Evolutionary conservation across 2,797 vertebrate species (phyloP).

Genomic region (Alectoris magna): DNA sequence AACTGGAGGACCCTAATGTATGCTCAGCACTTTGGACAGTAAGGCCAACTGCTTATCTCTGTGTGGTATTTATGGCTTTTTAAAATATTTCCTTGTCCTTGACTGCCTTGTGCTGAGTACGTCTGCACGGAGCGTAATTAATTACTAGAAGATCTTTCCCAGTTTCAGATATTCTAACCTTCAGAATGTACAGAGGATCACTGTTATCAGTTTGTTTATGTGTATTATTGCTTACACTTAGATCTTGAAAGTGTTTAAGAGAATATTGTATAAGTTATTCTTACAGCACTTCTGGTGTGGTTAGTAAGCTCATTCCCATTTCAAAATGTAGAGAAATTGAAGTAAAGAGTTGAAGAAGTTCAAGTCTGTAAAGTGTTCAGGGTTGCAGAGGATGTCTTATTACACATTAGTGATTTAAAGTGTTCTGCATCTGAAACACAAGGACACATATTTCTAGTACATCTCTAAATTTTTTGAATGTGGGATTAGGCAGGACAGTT

Average conservation of each 20-base stretch:
- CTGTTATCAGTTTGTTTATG: not conserved
- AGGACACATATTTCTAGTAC: conserved; percentile 18
- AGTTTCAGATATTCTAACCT: not conserved
- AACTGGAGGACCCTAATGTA: not conserved
- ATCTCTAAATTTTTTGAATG: not conserved
- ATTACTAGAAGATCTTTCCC: not conserved
- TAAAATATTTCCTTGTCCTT: conserved; percentile 32
- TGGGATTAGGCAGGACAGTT: not conserved
- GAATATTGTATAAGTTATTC: not conserved
- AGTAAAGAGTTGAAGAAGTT: conserved; percentile 3
- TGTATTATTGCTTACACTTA: not conserved
- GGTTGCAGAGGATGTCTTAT: not conserved
- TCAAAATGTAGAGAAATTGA: conserved; percentile 1
- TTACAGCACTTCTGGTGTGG: not conserved
- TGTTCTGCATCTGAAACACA: conserved; percentile 11
- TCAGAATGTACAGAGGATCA: not conserved
- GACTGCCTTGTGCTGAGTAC: not conserved
- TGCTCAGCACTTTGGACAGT: not conserved
- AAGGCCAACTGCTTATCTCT: conserved; percentile 19
- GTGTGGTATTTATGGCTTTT: not conserved
- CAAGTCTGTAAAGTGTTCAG: not conserved
- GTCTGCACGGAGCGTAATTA: not conserved
- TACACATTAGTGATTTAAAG: not conserved
- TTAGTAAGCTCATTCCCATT: not conserved
- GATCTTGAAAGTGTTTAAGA: not conserved